Percentiles rank a stretch among this genome's conserved stretches.
These are phyloP conservation scores for Biston betularia DNA, from an alignment of 2,888 invertebrate species.

Conservation along the genomic window DNA sequence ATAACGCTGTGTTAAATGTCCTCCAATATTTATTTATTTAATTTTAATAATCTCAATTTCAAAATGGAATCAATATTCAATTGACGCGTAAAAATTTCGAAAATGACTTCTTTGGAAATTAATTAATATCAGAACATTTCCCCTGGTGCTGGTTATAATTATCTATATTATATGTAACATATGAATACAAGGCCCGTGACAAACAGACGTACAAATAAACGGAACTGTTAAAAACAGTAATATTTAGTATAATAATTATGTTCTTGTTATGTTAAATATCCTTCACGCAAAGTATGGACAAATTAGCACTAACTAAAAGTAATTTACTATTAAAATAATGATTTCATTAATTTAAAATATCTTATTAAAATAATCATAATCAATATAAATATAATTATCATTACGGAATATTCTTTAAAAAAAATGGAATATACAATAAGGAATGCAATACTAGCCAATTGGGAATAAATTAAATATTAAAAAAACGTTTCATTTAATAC, in stretches of 20 bases:
- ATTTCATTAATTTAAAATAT: neutral
- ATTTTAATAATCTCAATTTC: no score
- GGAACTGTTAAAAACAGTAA: conserved; percentile 10
- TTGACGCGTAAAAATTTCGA: no score
- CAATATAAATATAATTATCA: neutral
- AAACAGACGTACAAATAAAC: no score
- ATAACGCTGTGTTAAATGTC: no score
- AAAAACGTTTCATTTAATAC: conserved; percentile 24
- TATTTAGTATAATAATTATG: conserved; percentile 3
- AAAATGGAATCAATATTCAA: no score
- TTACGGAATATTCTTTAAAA: neutral
- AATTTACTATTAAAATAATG: neutral
- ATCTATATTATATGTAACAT: no score
- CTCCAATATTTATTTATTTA: no score
- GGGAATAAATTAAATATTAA: conserved; percentile 8
- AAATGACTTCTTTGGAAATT: no score
- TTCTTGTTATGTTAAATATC: neutral
- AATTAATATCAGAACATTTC: no score
- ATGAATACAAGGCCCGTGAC: no score
- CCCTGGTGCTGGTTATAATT: no score
- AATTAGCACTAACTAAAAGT: conserved; percentile 2
- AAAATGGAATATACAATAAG: conserved; percentile 9
- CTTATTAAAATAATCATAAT: neutral
- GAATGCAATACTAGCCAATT: conserved; percentile 22
- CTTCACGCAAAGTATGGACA: neutral